phyloP scores from a whole-genome alignment of 2,888 invertebrate genomes.

The Onthophagus sagittarius region DNA sequence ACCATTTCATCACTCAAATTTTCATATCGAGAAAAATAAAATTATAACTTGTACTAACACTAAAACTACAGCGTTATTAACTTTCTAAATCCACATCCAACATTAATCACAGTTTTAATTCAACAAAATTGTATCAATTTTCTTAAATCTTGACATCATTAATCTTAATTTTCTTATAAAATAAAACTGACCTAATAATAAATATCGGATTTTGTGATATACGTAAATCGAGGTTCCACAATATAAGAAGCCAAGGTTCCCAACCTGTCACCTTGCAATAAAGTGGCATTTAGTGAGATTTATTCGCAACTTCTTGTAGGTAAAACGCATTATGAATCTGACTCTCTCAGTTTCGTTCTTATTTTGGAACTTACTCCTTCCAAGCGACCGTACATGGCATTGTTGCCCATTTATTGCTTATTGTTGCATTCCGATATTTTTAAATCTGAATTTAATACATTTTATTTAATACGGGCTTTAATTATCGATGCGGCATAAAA shows the following conservation, averaged over 20 bases:
- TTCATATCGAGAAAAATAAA: too few relatives aligned
- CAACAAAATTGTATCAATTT: too few relatives aligned
- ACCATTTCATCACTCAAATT: too few relatives aligned
- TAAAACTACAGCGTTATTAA: too few relatives aligned
- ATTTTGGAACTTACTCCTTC: not conserved
- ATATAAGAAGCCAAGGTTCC: not conserved
- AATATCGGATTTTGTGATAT: not conserved
- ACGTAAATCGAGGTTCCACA: not conserved
- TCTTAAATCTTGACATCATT: too few relatives aligned
- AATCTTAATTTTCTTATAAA: not conserved
- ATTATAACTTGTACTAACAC: too few relatives aligned
- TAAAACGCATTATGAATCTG: not conserved
- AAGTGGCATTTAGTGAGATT: not conserved
- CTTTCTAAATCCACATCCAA: too few relatives aligned
- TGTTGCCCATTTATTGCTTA: not conserved
- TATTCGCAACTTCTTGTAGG: not conserved
- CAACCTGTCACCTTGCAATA: not conserved
- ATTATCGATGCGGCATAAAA: not conserved
- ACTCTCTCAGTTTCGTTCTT: not conserved
- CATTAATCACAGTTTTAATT: too few relatives aligned
- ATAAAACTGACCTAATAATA: not conserved
- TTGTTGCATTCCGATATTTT: not conserved
- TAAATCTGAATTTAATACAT: not conserved
- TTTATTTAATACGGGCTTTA: not conserved
- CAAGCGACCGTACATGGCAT: not conserved